Percentiles rank a stretch among this genome's conserved stretches.
Conservation (phyloP, 2,888 invertebrate genomes). For the Acanthosepion lycidas region DNA sequence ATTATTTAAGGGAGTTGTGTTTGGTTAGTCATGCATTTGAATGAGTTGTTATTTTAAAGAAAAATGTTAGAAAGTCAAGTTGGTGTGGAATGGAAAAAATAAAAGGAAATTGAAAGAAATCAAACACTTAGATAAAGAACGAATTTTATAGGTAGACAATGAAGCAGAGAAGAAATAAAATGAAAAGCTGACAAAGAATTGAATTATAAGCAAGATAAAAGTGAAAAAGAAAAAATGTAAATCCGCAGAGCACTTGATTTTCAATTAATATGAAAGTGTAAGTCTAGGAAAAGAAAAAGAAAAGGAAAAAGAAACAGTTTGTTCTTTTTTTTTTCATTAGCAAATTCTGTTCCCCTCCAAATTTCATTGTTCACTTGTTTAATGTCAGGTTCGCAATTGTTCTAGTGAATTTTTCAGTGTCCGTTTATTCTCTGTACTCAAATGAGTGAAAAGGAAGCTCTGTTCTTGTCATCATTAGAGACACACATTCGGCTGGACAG, state of each 20-base stretch:
- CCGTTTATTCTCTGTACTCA: conserved; percentile 33
- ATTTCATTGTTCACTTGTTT: conserved; percentile 33
- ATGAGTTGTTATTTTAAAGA: background rate
- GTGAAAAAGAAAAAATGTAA: background rate
- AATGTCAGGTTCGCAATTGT: background rate
- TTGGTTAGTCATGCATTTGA: background rate
- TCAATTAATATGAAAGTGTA: background rate
- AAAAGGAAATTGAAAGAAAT: background rate
- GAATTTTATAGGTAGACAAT: background rate
- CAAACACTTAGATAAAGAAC: background rate
- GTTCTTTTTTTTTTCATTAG: background rate
- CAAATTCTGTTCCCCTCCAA: conserved; percentile 33
- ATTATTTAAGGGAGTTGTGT: background rate
- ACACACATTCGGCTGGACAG: background rate
- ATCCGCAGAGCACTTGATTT: background rate
- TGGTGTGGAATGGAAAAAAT: background rate
- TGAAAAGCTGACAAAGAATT: background rate
- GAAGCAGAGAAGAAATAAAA: background rate
- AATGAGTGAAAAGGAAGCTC: background rate
- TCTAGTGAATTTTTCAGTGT: background rate
- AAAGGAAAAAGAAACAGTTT: background rate
- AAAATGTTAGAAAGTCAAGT: background rate
- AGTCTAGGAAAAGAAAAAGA: background rate
- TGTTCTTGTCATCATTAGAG: background rate
- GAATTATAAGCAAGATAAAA: background rate